A percentile compares a stretch with the other conserved stretches of the same genome.
These are phyloP conservation scores for Drosophila novamexicana DNA, from an alignment of 1,140 invertebrate species.

Conservation along the genomic window DNA sequence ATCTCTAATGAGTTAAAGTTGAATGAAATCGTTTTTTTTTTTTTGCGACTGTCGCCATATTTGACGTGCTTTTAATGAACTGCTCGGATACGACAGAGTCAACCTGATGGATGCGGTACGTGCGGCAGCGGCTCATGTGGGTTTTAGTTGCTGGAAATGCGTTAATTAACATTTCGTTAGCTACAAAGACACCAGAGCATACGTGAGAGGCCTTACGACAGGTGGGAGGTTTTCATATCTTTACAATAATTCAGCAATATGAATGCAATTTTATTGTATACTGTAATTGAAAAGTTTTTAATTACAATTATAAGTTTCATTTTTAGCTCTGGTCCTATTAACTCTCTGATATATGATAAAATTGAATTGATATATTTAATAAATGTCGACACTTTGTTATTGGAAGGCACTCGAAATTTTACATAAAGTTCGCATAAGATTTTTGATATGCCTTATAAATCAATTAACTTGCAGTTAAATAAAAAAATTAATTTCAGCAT, in stretches of 20 bases:
- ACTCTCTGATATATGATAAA: too few relatives aligned
- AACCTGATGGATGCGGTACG: constrained; percentile 20
- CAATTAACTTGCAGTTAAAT: constrained; percentile 62
- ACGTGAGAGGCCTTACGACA: constrained; percentile 18
- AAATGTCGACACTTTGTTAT: constrained; percentile 7
- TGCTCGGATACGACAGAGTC: constrained; percentile 30
- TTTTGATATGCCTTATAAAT: constrained; percentile 54
- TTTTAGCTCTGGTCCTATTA: too few relatives aligned
- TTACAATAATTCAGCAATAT: background rate
- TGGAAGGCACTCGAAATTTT: constrained; percentile 8
- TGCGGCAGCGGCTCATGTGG: constrained; percentile 6
- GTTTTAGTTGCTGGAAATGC: constrained; percentile 24
- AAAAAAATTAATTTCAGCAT: constrained; percentile 12
- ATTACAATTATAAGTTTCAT: background rate
- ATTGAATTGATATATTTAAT: background rate
- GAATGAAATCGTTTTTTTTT: constrained; percentile 26
- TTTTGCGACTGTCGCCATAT: constrained; percentile 36
- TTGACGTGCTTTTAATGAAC: constrained; percentile 75
- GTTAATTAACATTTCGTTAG: constrained; percentile 48
- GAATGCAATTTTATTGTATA: too few relatives aligned
- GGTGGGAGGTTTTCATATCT: background rate
- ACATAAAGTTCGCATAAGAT: constrained; percentile 40
- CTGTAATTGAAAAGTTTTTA: background rate
- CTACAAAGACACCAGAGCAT: constrained; percentile 33
- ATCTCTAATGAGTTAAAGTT: constrained; percentile 51